phyloP scores from a whole-genome alignment of 2,888 invertebrate genomes.

The Aelia acuminata region DNA sequence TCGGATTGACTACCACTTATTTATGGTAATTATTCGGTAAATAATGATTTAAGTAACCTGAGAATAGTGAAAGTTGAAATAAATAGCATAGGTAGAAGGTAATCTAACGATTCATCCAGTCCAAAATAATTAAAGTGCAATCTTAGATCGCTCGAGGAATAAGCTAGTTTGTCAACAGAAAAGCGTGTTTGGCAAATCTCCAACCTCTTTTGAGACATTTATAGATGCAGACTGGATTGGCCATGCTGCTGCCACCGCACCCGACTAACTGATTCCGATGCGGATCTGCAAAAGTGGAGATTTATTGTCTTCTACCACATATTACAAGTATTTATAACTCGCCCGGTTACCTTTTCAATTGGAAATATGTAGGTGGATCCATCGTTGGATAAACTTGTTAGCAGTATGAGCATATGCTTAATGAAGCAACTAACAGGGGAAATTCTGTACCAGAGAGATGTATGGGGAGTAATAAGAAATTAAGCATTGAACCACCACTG shows the following conservation, averaged over 20 bases:
- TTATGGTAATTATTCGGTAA: too few relatives aligned
- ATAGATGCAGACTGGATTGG: conserved; percentile 43
- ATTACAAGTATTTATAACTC: not conserved
- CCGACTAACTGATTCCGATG: conserved; percentile 22
- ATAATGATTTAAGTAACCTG: not conserved
- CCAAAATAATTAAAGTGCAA: not conserved
- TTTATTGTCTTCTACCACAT: not conserved
- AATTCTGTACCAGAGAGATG: too few relatives aligned
- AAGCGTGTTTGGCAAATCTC: conserved; percentile 34
- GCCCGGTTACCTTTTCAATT: not conserved
- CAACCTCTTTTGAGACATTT: conserved; percentile 39
- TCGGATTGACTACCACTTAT: too few relatives aligned
- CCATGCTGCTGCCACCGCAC: not conserved
- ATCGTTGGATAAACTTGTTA: too few relatives aligned
- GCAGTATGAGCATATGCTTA: too few relatives aligned
- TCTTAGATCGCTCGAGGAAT: conserved; percentile 5
- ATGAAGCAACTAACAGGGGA: too few relatives aligned
- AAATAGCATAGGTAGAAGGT: not conserved
- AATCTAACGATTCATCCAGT: not conserved
- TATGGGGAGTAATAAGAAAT: too few relatives aligned
- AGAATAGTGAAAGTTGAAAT: not conserved
- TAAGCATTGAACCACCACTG: too few relatives aligned
- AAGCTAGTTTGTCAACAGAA: conserved; percentile 48
- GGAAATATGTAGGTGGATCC: too few relatives aligned
- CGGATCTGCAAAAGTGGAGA: not conserved